A percentile compares a stretch with the other conserved stretches of the same genome.
phyloP scores from a whole-genome alignment of 2,888 invertebrate genomes.

The Nymphalis urticae region DNA sequence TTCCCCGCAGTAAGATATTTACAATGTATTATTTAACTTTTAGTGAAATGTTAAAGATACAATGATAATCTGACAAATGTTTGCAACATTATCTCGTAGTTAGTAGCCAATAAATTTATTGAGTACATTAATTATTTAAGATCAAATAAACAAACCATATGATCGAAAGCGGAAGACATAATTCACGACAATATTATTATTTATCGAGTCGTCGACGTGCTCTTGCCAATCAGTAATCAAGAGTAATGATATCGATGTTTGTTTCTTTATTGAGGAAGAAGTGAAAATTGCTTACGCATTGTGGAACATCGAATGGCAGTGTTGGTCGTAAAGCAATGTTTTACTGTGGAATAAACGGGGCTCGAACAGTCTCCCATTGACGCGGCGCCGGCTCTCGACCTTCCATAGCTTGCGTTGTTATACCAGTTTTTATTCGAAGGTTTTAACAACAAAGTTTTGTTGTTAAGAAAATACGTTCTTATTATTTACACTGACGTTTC shows the following conservation, averaged over 20 bases:
- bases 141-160: conserved; percentile 17
- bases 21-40: too few species aligned
- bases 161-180: conserved; percentile 17
- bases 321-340: conserved; percentile 58
- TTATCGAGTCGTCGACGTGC: neutral
- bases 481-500: neutral
- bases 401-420: conserved; percentile 54
- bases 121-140: conserved; percentile 1
- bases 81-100: neutral
- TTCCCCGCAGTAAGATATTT: too few species aligned
- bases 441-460: neutral
- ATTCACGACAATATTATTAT: conserved; percentile 19
- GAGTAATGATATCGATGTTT: conserved; percentile 20
- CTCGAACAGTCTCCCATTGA: conserved; percentile 57
- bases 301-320: conserved; percentile 19
- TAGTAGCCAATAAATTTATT: neutral
- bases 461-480: neutral
- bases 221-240: conserved; percentile 24
- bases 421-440: conserved; percentile 34
- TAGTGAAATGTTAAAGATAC: too few species aligned
- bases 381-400: conserved; percentile 48
- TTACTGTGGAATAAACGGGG: conserved; percentile 63
- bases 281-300: conserved; percentile 29
- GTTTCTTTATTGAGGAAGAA: conserved; percentile 29
- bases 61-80: too few species aligned